Evolutionary conservation across 2,888 invertebrate species (phyloP).

Genomic region (Litoditis marina): DNA sequence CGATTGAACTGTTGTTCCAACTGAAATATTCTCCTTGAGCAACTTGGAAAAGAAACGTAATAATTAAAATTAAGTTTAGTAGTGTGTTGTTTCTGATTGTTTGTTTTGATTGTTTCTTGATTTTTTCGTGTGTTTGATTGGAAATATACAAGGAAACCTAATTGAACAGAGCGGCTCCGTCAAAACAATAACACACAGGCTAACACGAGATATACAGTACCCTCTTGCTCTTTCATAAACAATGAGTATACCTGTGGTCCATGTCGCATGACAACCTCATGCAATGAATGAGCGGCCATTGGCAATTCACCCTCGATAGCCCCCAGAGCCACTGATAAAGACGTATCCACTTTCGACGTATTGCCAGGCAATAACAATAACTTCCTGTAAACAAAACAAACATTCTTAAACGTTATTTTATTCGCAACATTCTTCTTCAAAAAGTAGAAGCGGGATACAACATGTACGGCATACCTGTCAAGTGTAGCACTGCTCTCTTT

Average conservation of each 20-base stretch:
- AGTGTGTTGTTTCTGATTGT: no score
- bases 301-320: constrained; percentile 78
- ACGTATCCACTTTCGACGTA: constrained; percentile 5
- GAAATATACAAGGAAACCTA: no score
- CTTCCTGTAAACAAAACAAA: not conserved
- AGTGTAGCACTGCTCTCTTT: constrained; percentile 13
- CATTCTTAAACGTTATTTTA: not conserved
- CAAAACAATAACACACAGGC: no score
- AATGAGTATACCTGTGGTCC: constrained; percentile 40
- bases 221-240: no score
- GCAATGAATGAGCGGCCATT: constrained; percentile 93
- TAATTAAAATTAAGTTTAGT: not conserved
- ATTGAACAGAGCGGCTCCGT: no score
- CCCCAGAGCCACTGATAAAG: constrained; percentile 25
- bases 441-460: not conserved
- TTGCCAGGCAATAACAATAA: constrained; percentile 1
- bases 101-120: no score
- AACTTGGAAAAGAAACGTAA: no score
- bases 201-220: no score
- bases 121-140: no score
- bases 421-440: no score
- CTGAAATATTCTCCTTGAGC: not conserved
- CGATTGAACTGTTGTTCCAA: constrained; percentile 38
- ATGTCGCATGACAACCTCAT: constrained; percentile 80
- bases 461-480: constrained; percentile 2